Evolutionary conservation across 2,888 invertebrate genomes (phyloP), one percentile per base, ranked within the genome.

Genomic region (Drosophila mettleri): DNA sequence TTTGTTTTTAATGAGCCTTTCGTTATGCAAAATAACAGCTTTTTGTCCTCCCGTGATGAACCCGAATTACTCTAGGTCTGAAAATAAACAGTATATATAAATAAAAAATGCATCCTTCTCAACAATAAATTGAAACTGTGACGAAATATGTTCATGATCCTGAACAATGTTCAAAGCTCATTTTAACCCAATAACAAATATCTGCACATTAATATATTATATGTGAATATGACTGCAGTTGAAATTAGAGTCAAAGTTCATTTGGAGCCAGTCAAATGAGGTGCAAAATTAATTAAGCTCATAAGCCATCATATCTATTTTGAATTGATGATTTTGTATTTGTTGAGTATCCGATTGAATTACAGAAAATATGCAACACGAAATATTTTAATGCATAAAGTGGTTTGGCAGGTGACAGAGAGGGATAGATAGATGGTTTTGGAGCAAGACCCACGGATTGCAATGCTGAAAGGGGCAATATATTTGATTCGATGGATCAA

Each of bases 361-460:
- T 69, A 66, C 51, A 63, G 61, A 59, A 75, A 74, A 78, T 76
- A 78, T 78, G 78, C 69, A 80, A 55, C 62, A 72, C 63, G 65
- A 78, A 78, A 86, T 86, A 84, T 69, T 81, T 86, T 63, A 83
- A 80, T 69, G 62, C 68, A 64, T 38, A 80, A 70, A 86, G 67
- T 74, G 78, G 60, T 43, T 29, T 31, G 9, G 16, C 31, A 29
- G 16, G 27, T 7, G 33, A 33, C 1, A 52, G 61, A 22, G 54
- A 55, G 22, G 31, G 41, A 31, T 49, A 34, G 18, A 34, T 20
- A 58, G 57, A n/a, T 34, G 22, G 22, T 74, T 79, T 79, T 71
- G 65, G 78, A 64, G 49, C 68, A 75, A 66, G n/a, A 67, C 68
- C 60, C 41, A 27, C 6, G 45, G 27, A 5, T 18, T 24, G 22